Percentiles rank a stretch among this genome's conserved stretches.
Conservation (phyloP, 2,113 vertebrate species). For the Varanus salvator region DNA sequence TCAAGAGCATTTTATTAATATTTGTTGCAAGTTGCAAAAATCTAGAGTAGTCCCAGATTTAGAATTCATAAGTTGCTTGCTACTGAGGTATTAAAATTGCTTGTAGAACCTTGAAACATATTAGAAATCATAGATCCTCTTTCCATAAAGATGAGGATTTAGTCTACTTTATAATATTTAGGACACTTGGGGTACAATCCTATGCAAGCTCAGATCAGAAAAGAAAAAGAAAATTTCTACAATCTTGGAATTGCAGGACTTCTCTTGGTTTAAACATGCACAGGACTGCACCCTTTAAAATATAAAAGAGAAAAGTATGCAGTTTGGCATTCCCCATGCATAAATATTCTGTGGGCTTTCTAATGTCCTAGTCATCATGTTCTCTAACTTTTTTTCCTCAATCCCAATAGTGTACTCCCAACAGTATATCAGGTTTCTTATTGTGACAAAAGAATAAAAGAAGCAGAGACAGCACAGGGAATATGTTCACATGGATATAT, state of each 20-base stretch:
- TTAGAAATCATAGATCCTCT: not conserved
- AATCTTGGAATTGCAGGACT: no score
- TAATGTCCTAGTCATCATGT: not conserved
- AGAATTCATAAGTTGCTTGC: not conserved
- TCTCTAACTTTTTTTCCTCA: not conserved
- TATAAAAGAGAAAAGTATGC: not conserved
- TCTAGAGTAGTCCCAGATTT: not conserved
- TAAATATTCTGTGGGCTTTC: not conserved
- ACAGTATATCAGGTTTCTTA: not conserved
- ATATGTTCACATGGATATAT: not conserved
- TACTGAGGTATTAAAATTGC: not conserved
- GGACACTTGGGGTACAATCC: no score
- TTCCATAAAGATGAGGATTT: not conserved
- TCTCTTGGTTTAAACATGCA: no score
- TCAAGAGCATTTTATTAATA: not conserved
- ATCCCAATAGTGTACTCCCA: not conserved
- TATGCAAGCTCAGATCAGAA: no score
- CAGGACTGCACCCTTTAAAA: not conserved
- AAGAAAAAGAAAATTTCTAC: no score
- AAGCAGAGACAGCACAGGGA: not conserved
- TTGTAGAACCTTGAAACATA: not conserved
- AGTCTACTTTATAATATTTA: not conserved
- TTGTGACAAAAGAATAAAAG: not conserved
- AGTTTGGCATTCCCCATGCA: not conserved
- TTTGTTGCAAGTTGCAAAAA: not conserved